These are phyloP conservation scores for Temnothorax curvispinosus DNA, from an alignment of 1,140 invertebrate genomes.

Conservation along the genomic window DNA sequence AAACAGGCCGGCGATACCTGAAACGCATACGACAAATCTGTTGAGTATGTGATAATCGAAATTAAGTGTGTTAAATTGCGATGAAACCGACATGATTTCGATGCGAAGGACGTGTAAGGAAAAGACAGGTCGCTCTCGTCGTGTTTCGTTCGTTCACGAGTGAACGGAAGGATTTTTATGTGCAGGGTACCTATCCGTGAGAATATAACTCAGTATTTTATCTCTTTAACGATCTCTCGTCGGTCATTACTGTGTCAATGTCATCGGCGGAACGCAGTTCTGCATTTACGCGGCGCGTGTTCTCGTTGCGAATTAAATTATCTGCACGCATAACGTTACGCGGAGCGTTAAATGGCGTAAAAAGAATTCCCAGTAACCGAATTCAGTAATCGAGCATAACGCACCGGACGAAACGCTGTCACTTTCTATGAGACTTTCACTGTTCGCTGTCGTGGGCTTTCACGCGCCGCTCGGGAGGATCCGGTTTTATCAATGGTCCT, in stretches of 20 bases:
- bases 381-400: conserved; percentile 65
- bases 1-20: conserved; percentile 94
- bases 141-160: neutral
- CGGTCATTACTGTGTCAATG: neutral
- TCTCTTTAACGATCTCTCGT: neutral
- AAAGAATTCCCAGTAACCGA: conserved; percentile 75
- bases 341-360: neutral
- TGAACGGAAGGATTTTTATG: neutral
- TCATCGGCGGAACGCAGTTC: neutral
- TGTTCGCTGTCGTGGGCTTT: conserved; percentile 79
- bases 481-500: conserved; percentile 82
- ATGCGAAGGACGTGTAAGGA: neutral
- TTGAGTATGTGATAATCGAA: neutral
- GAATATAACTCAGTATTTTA: neutral
- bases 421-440: conserved; percentile 85
- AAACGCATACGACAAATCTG: conserved; percentile 77
- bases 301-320: neutral
- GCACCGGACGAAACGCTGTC: conserved; percentile 78
- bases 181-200: too few species aligned
- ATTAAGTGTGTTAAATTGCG: neutral
- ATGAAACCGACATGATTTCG: conserved; percentile 26
- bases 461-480: conserved; percentile 78
- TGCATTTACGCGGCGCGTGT: neutral
- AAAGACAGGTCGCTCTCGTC: neutral
- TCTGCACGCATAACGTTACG: neutral